These are phyloP conservation scores for Epistrophe eligans DNA, from an alignment of 2,888 invertebrate species.

Conservation along the genomic window DNA sequence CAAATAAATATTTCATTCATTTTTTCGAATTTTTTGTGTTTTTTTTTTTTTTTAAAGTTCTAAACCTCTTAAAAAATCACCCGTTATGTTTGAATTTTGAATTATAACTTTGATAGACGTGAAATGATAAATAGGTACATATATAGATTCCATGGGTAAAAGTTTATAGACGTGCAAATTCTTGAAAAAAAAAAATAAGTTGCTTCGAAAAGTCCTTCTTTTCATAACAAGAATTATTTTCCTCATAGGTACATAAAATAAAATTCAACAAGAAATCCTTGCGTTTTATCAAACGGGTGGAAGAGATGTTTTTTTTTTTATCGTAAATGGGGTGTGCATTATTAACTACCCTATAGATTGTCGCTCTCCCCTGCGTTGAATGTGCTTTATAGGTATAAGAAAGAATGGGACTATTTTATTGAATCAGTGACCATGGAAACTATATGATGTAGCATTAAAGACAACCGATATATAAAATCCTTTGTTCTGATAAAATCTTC, in stretches of 20 bases:
- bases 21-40: too few species aligned
- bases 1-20: too few species aligned
- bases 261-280: background rate
- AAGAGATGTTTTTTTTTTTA: too few species aligned
- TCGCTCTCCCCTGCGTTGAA: background rate
- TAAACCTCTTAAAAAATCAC: too few species aligned
- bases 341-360: background rate
- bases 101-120: background rate
- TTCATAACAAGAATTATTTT: background rate
- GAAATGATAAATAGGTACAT: background rate
- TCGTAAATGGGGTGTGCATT: background rate
- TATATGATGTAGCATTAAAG: slow-evolving; percentile 10
- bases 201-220: background rate
- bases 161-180: background rate
- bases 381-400: background rate
- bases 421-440: slow-evolving; percentile 15
- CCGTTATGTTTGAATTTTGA: background rate
- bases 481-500: background rate
- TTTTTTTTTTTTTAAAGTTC: too few species aligned
- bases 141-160: background rate
- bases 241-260: background rate
- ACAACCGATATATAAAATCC: background rate
- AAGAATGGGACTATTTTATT: background rate
- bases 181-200: background rate
- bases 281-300: too few species aligned